Base-by-base conservation (phyloP, 2,888 invertebrate species). In the Creontiades dilutus region DNA sequence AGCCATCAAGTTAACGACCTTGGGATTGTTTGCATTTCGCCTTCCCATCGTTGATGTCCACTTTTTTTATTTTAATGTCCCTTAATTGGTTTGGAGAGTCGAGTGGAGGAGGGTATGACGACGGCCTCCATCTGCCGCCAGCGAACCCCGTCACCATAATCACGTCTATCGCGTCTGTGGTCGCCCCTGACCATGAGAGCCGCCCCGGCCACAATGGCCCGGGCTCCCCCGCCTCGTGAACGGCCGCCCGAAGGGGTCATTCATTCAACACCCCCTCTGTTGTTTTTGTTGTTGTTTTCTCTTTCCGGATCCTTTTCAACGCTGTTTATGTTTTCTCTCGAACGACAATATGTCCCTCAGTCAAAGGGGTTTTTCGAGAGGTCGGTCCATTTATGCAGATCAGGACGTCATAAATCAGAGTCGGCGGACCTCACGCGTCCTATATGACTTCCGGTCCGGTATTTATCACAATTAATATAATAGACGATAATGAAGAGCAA, bases 361-460 rank as follows among this genome's bases (percentile, higher is more conserved):
- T 68, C 23, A 23, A 27, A 68, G 23, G 68, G 19, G 23, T 23
- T 13, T 61, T 23, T 23, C 9, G 23, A 68, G 27, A 23, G 68
- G n/a, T 68, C 12, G 27, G 68, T 23, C 23, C 68, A 68, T 68
- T 68, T 68, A 68, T 68, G 68, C 19, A 68, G 19, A 68, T 68
- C 19, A 23, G 11, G 23, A n/a, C 5, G 68, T 13, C 0, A 68
- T 68, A 68, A 68, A 68, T 68, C 23, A 68, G 52, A 12, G 52
- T 3, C 68, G 11, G 68, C 23, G 68, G 68, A 68, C 68, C 68
- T 5, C 23, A 68, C 68, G 68, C 68, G 23, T 4, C 23, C 23
- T 9, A 68, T 68, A 68, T 68, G 19, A 68, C 68, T 68, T 68
- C 68, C 68, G 19, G 68, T 68, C 68, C 68, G 27, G 68, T 68